Conservation (phyloP, 2,888 invertebrate genomes). For the Diaprepes abbreviatus region DNA sequence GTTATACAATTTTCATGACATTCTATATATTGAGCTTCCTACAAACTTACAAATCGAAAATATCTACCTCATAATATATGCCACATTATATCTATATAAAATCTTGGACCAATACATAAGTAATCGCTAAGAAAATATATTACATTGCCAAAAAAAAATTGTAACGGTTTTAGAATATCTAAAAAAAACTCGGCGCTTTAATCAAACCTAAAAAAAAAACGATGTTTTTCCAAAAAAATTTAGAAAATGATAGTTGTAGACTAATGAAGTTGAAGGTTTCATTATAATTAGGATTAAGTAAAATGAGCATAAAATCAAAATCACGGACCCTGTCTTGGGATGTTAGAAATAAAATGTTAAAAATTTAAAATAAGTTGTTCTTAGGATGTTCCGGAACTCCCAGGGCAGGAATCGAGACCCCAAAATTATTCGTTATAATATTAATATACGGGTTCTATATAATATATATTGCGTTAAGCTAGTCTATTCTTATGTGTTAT, state of each 20-base stretch:
- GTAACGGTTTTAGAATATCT: background rate
- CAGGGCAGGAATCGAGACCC: constrained; percentile 62
- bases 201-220: constrained; percentile 16
- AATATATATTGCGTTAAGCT: constrained; percentile 61
- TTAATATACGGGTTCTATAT: constrained; percentile 66
- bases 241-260: constrained; percentile 40
- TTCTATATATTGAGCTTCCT: constrained; percentile 36
- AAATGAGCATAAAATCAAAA: constrained; percentile 69
- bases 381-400: constrained; percentile 66
- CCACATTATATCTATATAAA: constrained; percentile 39
- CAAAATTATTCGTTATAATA: constrained; percentile 64
- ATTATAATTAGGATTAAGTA: constrained; percentile 49
- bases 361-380: constrained; percentile 67
- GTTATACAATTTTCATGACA: background rate
- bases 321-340: constrained; percentile 63
- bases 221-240: constrained; percentile 42
- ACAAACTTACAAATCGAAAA: constrained; percentile 38
- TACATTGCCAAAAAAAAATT: constrained; percentile 20
- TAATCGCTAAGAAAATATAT: background rate
- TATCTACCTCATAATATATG: constrained; percentile 49
- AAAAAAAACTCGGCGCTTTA: background rate
- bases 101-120: constrained; percentile 41
- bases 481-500: constrained; percentile 62
- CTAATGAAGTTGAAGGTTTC: constrained; percentile 44
- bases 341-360: constrained; percentile 56